Base-by-base conservation (phyloP, 2,888 invertebrate genomes). In the Pristionchus entomophagus region DNA sequence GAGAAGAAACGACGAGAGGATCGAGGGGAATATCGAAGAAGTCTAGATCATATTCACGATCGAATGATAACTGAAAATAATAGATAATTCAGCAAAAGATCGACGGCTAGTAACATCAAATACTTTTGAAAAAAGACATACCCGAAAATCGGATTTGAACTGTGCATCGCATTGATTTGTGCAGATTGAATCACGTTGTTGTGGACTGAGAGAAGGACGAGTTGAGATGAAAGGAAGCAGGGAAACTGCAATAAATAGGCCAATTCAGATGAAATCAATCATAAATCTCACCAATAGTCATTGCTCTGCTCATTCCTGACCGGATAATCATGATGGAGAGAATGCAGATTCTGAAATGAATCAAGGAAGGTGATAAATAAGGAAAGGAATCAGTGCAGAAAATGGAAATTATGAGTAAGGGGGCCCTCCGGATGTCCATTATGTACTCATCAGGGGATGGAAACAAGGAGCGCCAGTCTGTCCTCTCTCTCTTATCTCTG, bases 81-180 rank as follows among this genome's bases (percentile, higher is more conserved):
- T 32, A 41, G 5, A 26, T 69, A 6, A 38, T 38, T 69, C 22
- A 22, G 19, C 22, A 29, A 35, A 69, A 5, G n/a, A 56, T 45
- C 14, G 45, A 45, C 45, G 45, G 6, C 14, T 45, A 10, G 45
- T 10, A 45, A 45, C 45, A 45, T 45, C 45, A 45, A 45, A 56
- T 8, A 22, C 22, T 26, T 73, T 22, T 41, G 10, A 38, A 29
- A 51, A 32, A 26, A 49, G 22, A 32, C 82, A 38, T 56, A 82
- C 82, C 82, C 59, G 38, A 41, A 82, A 82, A 26, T 82, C 82
- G 26, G 82, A 82, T 19, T 82, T 82, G 59, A 82, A 82, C 41
- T 82, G 82, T 38, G 82, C 82, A n/a, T 82, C 82, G 82, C 82
- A 82, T 45, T 73, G 73, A 10, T 35, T 73, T n/a, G 73, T 73